Conservation (phyloP, 2,888 invertebrate species). For the Leucozona laternaria region DNA sequence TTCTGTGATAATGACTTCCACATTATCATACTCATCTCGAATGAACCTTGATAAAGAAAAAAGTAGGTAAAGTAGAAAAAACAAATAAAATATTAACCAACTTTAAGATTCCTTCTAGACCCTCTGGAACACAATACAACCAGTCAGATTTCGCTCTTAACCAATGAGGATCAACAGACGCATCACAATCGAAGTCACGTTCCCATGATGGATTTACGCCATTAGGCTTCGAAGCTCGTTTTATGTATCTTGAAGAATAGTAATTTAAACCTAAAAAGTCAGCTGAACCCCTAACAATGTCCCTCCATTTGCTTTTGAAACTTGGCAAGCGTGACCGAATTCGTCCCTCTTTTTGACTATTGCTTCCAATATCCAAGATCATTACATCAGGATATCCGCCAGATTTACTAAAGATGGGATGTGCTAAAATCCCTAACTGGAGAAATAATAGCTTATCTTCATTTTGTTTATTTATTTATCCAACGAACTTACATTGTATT, state of each 20-base stretch:
- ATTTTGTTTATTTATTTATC: neutral
- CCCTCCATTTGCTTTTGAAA: slow-evolving; percentile 75
- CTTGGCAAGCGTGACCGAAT: slow-evolving; percentile 78
- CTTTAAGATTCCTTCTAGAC: slow-evolving; percentile 78
- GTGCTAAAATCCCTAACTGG: slow-evolving; percentile 81
- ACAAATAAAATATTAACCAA: slow-evolving; percentile 31
- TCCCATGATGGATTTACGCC: slow-evolving; percentile 84
- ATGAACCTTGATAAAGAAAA: slow-evolving; percentile 83
- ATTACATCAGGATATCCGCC: slow-evolving; percentile 81
- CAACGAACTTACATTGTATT: slow-evolving; percentile 77
- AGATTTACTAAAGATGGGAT: slow-evolving; percentile 79
- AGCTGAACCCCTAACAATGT: slow-evolving; percentile 77
- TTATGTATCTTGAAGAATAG: slow-evolving; percentile 79
- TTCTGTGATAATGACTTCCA: slow-evolving; percentile 86
- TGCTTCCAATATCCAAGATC: slow-evolving; percentile 79
- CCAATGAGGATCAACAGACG: slow-evolving; percentile 78
- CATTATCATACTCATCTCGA: slow-evolving; percentile 85
- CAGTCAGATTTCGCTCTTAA: slow-evolving; percentile 79
- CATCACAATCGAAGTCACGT: slow-evolving; percentile 83
- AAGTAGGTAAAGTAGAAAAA: no score
- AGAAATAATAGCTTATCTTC: neutral
- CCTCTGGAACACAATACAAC: slow-evolving; percentile 80
- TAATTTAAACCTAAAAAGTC: slow-evolving; percentile 81
- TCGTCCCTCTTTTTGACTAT: slow-evolving; percentile 80
- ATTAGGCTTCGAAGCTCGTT: slow-evolving; percentile 73